Evolutionary conservation across 2,888 invertebrate species (phyloP).

Genomic region (Camponotus fellah): DNA sequence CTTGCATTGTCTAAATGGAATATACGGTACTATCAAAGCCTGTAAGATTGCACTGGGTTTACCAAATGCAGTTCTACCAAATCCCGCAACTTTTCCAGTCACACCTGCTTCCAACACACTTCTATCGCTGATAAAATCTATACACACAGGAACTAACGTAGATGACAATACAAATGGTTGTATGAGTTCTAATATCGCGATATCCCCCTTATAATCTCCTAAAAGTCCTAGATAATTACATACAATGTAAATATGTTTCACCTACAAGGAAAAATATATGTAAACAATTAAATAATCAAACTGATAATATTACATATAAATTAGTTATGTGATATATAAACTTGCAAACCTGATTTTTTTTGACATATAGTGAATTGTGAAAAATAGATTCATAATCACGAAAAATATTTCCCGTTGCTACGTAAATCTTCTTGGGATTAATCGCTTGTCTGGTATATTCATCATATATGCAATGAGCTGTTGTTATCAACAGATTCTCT

Average conservation of each 20-base stretch:
- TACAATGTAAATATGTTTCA: constrained; percentile 77
- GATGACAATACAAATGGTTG: constrained; percentile 77
- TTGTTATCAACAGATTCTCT: constrained; percentile 82
- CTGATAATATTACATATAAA: neutral
- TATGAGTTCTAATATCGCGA: constrained; percentile 80
- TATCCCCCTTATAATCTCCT: constrained; percentile 81
- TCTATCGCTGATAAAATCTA: constrained; percentile 76
- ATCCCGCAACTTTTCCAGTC: constrained; percentile 82
- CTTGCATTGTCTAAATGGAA: constrained; percentile 77
- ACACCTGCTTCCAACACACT: constrained; percentile 75
- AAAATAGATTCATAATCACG: constrained; percentile 78
- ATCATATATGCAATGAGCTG: constrained; percentile 85
- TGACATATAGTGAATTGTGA: constrained; percentile 73
- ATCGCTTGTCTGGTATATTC: constrained; percentile 66
- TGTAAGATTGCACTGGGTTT: constrained; percentile 79
- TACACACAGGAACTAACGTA: constrained; percentile 79
- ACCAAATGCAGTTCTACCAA: constrained; percentile 81
- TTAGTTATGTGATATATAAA: constrained; percentile 13
- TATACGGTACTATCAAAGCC: constrained; percentile 80
- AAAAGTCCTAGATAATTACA: constrained; percentile 79
- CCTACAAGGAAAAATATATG: constrained; percentile 73
- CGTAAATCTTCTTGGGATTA: constrained; percentile 70
- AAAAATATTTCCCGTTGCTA: constrained; percentile 83
- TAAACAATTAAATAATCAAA: neutral
- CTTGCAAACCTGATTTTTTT: constrained; percentile 73